phyloP scores from a whole-genome alignment of 1,140 invertebrate species.

The Hesperophylax magnus region DNA sequence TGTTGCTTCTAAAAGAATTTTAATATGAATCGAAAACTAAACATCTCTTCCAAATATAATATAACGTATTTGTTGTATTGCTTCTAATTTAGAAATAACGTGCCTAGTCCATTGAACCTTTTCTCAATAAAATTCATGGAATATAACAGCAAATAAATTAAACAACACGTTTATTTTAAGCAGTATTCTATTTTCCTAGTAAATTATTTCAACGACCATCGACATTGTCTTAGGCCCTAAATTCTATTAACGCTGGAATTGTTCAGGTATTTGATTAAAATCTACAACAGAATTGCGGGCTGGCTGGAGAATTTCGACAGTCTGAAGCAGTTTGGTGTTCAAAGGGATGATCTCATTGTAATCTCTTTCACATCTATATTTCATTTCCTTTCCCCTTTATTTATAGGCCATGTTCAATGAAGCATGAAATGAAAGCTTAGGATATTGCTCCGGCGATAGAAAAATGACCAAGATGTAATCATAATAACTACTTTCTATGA shows the following conservation, averaged over 20 bases:
- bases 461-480: constrained; percentile 4
- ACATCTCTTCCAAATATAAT: no score
- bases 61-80: not conserved
- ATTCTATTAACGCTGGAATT: constrained; percentile 21
- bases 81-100: no score
- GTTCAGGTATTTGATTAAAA: constrained; percentile 25
- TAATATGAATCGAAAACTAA: no score
- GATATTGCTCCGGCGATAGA: constrained; percentile 26
- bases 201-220: constrained; percentile 6
- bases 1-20: no score
- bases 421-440: constrained; percentile 52
- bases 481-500: not conserved
- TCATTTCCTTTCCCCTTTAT: constrained; percentile 42
- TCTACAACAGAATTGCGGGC: constrained; percentile 13
- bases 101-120: not conserved
- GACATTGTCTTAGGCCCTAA: not conserved
- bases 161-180: not conserved
- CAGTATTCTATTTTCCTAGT: not conserved
- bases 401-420: constrained; percentile 49
- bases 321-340: constrained; percentile 41
- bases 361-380: constrained; percentile 45
- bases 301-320: constrained; percentile 8
- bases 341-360: constrained; percentile 47
- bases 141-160: not conserved
- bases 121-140: not conserved